These are phyloP conservation scores for Strigamia crassipes DNA, from an alignment of 2,888 invertebrate genomes.

Conservation along the genomic window DNA sequence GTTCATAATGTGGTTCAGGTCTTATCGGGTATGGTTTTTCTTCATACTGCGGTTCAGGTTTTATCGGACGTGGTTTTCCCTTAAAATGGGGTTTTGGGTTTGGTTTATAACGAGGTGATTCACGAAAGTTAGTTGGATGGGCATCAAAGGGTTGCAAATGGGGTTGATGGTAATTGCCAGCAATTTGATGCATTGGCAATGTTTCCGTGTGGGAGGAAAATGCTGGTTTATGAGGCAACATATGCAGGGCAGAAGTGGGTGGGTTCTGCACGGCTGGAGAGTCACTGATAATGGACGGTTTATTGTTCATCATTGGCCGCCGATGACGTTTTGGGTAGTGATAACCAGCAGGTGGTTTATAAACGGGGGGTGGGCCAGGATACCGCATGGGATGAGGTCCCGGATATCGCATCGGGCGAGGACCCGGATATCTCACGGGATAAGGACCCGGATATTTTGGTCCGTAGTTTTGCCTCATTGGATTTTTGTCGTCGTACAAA, in stretches of 20 bases:
- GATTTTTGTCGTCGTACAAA: not conserved
- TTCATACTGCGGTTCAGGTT: too few species aligned
- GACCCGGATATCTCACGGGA: not conserved
- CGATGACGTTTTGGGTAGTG: not conserved
- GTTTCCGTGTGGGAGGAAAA: constrained; percentile 5
- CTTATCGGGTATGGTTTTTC: not conserved
- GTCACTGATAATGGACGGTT: not conserved
- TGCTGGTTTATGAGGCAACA: not conserved
- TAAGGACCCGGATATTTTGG: not conserved
- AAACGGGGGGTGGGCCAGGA: not conserved
- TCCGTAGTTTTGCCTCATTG: not conserved
- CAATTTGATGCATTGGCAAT: not conserved
- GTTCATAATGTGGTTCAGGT: not conserved
- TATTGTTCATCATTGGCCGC: not conserved
- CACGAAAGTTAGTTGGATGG: not conserved
- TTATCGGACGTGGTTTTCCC: too few species aligned
- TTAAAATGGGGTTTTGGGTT: too few species aligned
- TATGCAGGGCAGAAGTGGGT: not conserved
- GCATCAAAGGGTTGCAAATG: not conserved
- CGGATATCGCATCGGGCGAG: not conserved
- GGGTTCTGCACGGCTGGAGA: not conserved
- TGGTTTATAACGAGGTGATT: not conserved
- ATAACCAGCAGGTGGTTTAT: not conserved
- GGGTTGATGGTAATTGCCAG: not conserved
- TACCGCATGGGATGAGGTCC: not conserved